Evolutionary conservation across 2,888 invertebrate genomes (phyloP), one percentile per base, ranked within the genome.

Genomic region (Alloplasta piceator): DNA sequence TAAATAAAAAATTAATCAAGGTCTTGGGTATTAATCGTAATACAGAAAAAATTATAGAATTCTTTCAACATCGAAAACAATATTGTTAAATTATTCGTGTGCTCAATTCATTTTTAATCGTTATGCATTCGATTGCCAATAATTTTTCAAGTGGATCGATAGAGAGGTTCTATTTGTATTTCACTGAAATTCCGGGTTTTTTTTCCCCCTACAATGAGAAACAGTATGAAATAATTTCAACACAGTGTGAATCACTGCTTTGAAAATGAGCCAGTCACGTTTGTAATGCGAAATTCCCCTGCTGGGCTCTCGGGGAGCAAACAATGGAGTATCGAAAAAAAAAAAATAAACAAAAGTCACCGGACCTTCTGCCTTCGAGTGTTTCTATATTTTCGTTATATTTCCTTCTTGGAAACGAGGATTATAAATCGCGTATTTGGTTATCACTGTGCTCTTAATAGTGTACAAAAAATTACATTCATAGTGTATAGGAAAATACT

Each of bases 291-390:
- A 50, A 7, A 38, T 26, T 55, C 50, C 10, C n/a, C 50, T 16
- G 39, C 43, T 74, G 7, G 3, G 38, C 58, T 77, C 26, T 39
- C 12, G 16, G 43, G 7, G n/a, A 10, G 1, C 46, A 39, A 38
- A 77, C 80, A 70, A 77, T 66, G 36, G 38, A 14, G 39, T 7
- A 60, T 48, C 61, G 14, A 48, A 39, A 26, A 80, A 80, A 76
- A 80, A 82, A 82, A 74, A 70, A 66, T 78, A 82, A 82, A 82
- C 74, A 82, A 78, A 63, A 41, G 66, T 67, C 72, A 72, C 71
- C 71, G 39, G 52, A 50, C 70, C 50, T 67, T 50, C 38, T 67
- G 36, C 52, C 43, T 41, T 16, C 48, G 43, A 66, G 78, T 82
- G 78, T 78, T 82, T 82, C 81, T 7, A 74, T 78, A 67, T 78